Base-by-base conservation (phyloP, 2,888 invertebrate genomes). In the Coleophora flavipennella region DNA sequence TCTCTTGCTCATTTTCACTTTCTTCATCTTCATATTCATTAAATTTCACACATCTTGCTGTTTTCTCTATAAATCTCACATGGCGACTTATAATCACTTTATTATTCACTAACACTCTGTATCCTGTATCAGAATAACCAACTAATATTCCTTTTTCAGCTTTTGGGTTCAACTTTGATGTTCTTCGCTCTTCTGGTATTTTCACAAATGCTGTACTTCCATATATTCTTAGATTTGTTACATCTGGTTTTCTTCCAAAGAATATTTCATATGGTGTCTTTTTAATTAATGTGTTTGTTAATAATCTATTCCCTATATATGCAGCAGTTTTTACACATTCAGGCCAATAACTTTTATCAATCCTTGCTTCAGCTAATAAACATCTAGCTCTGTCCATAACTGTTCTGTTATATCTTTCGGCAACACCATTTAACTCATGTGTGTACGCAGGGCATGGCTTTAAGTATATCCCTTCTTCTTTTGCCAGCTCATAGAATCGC, bases 41-140 rank as follows among this genome's bases (percentile, higher is more conserved):
- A 41, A 53, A 43, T 27, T 48, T 41, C 38, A 51, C 44, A 2
- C 45, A 37, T 36, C 49, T 38, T 31, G 37, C 34, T 42, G 50
- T 39, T 41, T 57, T 47, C 44, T 60, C 57, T 4, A 62, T 42
- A 28, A 59, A 33, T 13, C 54, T 36, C n/a, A 46, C 46, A 48
- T 59, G 57, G 33, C 55, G 45, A 14, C 51, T 50, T 29, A 40
- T 43, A 31, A 55, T 45, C 32, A 57, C 42, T 48, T 36, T 57
- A 8, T 51, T 47, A 44, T 54, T 50, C 31, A 56, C 20, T 13
- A 57, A 26, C 9, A 59, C 52, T 52, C 53, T 43, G 38, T 59
- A 59, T n/a, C 59, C 41, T 47, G 36, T 49, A 13, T 55, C 49
- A 39, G 36, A 48, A 44, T 59, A 61, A 11, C 55, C 59, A 2